These are phyloP conservation scores for Acronicta alni DNA, from an alignment of 2,888 invertebrate genomes.

Conservation along the genomic window DNA sequence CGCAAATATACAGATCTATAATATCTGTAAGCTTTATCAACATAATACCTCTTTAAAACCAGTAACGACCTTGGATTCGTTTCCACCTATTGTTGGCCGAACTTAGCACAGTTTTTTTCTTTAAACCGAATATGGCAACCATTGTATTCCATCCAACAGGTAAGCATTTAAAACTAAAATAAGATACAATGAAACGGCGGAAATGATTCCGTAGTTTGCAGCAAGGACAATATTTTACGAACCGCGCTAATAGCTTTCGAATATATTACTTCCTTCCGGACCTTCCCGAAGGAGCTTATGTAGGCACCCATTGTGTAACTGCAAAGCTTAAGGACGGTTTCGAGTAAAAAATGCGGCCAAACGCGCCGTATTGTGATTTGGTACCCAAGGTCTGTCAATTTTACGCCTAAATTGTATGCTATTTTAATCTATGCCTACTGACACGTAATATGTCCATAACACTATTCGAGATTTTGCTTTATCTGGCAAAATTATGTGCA, in stretches of 20 bases:
- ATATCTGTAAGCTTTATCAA: slow-evolving; percentile 31
- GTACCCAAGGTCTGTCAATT: slow-evolving; percentile 17
- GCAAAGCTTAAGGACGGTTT: slow-evolving; percentile 21
- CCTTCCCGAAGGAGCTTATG: slow-evolving; percentile 49
- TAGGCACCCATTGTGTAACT: slow-evolving; percentile 39
- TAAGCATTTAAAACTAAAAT: slow-evolving; percentile 51
- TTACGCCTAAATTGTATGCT: slow-evolving; percentile 17
- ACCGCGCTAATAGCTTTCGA: slow-evolving; percentile 56
- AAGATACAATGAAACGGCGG: slow-evolving; percentile 58
- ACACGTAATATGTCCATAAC: slow-evolving; percentile 43
- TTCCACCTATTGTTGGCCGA: slow-evolving; percentile 66
- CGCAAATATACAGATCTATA: slow-evolving; percentile 44
- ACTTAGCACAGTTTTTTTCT: slow-evolving; percentile 59
- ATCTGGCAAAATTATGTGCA: slow-evolving; percentile 43
- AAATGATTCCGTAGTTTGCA: slow-evolving; percentile 56
- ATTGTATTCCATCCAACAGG: slow-evolving; percentile 59
- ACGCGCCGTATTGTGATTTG: slow-evolving; percentile 8
- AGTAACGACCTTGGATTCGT: slow-evolving; percentile 59
- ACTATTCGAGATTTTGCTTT: slow-evolving; percentile 46
- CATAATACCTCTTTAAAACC: slow-evolving; percentile 42
- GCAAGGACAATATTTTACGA: slow-evolving; percentile 58
- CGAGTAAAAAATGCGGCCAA: slow-evolving; percentile 34
- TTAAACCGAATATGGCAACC: slow-evolving; percentile 44
- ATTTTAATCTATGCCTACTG: slow-evolving; percentile 28
- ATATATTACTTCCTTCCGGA: slow-evolving; percentile 71